Conservation (phyloP, 2,888 invertebrate genomes). For the Macrophya alboannulata region DNA sequence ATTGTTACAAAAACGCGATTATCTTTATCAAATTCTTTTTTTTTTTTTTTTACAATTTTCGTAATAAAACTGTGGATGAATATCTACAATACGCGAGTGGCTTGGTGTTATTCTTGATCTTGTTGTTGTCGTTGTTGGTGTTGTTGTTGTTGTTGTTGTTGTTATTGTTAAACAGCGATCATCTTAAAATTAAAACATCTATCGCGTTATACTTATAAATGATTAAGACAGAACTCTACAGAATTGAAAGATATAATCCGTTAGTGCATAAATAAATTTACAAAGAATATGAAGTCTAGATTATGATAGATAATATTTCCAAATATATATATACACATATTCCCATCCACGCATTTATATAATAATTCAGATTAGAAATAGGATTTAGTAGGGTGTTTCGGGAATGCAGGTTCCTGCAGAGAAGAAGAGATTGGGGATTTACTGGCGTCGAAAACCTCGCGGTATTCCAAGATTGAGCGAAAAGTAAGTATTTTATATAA, state of each 20-base stretch:
- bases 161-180: not conserved
- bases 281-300: not conserved
- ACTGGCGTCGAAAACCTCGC: constrained; percentile 42
- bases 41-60: not conserved
- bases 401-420: constrained; percentile 39
- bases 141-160: not conserved
- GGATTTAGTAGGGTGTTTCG: not conserved
- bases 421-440: constrained; percentile 31
- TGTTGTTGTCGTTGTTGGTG: no score
- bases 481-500: constrained; percentile 47
- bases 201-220: not conserved
- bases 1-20: not conserved
- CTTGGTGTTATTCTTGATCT: not conserved
- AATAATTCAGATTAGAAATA: constrained; percentile 21
- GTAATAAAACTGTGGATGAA: not conserved
- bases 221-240: not conserved
- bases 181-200: not conserved
- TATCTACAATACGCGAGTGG: not conserved
- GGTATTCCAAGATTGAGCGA: constrained; percentile 25
- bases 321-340: not conserved
- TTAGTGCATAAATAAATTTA: no score
- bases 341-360: not conserved
- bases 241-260: no score
- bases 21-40: not conserved
- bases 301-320: constrained; percentile 3